phyloP scores from a whole-genome alignment of 2,888 invertebrate genomes.

The Matsumyia berberina region DNA sequence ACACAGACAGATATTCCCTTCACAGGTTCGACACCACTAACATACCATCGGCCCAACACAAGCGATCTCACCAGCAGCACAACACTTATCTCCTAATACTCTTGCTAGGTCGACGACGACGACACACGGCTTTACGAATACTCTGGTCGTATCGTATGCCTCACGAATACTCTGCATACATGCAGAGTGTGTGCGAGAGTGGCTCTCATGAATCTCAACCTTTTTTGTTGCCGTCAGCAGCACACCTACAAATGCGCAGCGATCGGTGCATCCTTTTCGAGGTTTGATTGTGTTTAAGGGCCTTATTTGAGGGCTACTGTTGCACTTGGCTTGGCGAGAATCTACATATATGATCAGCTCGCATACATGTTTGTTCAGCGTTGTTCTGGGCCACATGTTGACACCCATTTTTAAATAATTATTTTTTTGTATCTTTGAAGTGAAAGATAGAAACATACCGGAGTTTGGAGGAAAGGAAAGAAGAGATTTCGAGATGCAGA shows the following conservation, averaged over 20 bases:
- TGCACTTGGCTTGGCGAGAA: constrained; percentile 44
- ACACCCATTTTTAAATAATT: constrained; percentile 67
- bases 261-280: constrained; percentile 48
- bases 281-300: constrained; percentile 38
- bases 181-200: neutral
- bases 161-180: constrained; percentile 31
- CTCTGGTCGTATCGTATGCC: too few species aligned
- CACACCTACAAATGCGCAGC: constrained; percentile 41
- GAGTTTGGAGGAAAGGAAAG: too few species aligned
- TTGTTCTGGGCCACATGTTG: constrained; percentile 61
- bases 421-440: constrained; percentile 2
- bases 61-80: constrained; percentile 61
- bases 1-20: constrained; percentile 69
- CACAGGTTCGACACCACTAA: constrained; percentile 72
- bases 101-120: constrained; percentile 16
- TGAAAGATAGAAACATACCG: too few species aligned
- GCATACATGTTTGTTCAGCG: constrained; percentile 50
- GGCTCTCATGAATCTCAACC: constrained; percentile 28
- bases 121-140: constrained; percentile 33
- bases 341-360: constrained; percentile 38
- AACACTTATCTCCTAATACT: constrained; percentile 52
- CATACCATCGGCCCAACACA: constrained; percentile 47
- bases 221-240: constrained; percentile 25
- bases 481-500: too few species aligned
- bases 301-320: constrained; percentile 48